phyloP scores from a whole-genome alignment of 2,797 vertebrate genomes.

The Staurois parvus region DNA sequence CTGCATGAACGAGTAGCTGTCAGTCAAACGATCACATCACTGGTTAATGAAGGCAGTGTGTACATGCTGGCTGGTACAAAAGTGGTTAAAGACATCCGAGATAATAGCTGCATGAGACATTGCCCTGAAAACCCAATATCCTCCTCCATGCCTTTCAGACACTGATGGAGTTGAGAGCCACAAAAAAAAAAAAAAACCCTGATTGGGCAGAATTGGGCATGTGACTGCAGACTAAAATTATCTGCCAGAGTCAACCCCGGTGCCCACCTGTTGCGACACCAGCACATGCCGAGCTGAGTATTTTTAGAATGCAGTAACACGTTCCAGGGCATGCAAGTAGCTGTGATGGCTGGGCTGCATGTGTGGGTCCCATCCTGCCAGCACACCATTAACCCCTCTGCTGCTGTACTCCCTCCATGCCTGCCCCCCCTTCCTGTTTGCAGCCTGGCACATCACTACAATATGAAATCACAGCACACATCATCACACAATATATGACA shows the following conservation, averaged over 20 bases:
- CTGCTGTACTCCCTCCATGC: too few species aligned
- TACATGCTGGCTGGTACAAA: too few species aligned
- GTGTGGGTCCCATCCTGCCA: neutral
- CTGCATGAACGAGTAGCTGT: too few species aligned
- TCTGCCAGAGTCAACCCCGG: constrained; percentile 23
- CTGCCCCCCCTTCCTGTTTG: too few species aligned
- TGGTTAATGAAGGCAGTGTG: too few species aligned
- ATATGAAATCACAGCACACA: neutral
- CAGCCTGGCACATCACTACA: neutral
- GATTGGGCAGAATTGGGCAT: constrained; percentile 25
- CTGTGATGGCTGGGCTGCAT: too few species aligned
- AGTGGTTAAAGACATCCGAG: too few species aligned
- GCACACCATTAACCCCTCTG: neutral
- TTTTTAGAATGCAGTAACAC: constrained; percentile 40
- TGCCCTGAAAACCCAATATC: neutral
- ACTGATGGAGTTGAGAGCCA: neutral
- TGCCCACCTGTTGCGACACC: constrained; percentile 51
- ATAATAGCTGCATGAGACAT: neutral
- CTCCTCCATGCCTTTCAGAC: neutral
- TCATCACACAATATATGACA: neutral
- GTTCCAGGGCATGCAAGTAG: constrained; percentile 9
- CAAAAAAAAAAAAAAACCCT: neutral
- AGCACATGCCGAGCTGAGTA: constrained; percentile 35
- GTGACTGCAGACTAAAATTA: constrained; percentile 56
- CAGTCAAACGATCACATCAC: too few species aligned